Percentiles rank a stretch among this genome's conserved stretches.
Conservation (phyloP, 2,113 vertebrate genomes). For the Ctenodactylus gundi region DNA sequence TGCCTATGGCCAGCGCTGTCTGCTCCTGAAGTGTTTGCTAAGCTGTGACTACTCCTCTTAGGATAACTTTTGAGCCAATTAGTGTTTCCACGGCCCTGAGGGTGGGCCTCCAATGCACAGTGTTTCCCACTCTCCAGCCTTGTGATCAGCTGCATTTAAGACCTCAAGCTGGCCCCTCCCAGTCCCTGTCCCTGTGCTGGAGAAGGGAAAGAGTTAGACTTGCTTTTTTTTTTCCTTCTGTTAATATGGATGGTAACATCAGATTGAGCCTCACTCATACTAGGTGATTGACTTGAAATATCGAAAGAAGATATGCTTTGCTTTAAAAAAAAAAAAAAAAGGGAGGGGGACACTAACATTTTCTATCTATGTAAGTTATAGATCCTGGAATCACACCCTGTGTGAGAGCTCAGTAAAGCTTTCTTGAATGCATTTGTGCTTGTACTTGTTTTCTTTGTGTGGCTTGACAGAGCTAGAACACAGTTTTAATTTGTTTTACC, state of each 20-base stretch:
- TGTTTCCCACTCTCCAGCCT: slow-evolving; percentile 33
- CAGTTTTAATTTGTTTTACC: slow-evolving; percentile 49
- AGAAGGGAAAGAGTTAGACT: slow-evolving; percentile 47
- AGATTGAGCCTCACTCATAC: slow-evolving; percentile 68
- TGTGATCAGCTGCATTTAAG: slow-evolving; percentile 50
- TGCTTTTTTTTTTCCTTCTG: slow-evolving; percentile 42
- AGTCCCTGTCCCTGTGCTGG: neutral
- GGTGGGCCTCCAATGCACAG: no score
- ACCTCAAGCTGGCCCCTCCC: slow-evolving; percentile 33
- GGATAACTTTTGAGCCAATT: slow-evolving; percentile 66
- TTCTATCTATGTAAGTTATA: slow-evolving; percentile 63
- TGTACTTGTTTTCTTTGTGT: slow-evolving; percentile 42
- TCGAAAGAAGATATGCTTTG: slow-evolving; percentile 48
- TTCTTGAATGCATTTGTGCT: slow-evolving; percentile 51
- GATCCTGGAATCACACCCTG: slow-evolving; percentile 55
- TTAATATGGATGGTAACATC: slow-evolving; percentile 40
- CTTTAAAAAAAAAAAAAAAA: neutral
- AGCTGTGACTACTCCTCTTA: slow-evolving; percentile 66
- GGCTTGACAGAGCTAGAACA: slow-evolving; percentile 28
- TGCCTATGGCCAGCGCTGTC: neutral
- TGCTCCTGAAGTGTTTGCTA: neutral
- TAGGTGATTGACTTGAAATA: slow-evolving; percentile 74
- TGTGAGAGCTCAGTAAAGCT: slow-evolving; percentile 69
- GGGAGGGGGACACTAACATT: slow-evolving; percentile 46
- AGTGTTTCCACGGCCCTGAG: slow-evolving; percentile 28